Base-by-base conservation (phyloP, 2,797 vertebrate genomes). In the Silurus lanzhouensis region DNA sequence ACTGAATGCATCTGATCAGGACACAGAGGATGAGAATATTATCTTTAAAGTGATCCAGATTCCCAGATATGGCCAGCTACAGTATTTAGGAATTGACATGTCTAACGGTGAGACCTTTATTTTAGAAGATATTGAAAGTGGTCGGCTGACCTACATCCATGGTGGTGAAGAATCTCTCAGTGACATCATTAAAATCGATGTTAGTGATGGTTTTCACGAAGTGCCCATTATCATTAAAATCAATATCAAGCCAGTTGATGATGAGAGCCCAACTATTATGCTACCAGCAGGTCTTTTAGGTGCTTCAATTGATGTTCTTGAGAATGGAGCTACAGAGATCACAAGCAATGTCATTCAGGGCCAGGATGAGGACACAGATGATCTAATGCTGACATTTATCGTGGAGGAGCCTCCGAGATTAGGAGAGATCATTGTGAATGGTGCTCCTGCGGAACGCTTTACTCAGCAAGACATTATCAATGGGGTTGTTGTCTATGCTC, bases 391-490 rank as follows among this genome's bases (percentile, higher is more conserved):
- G 31, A 97, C 94, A 80, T 97, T 97, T 84, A 94, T 95, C 90
- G 94, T 97, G n/a, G 95, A 96, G 77, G 95, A 97, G 46, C 92
- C 93, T 60, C 97, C 96, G 0, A 95, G 86, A 79, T 77, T 96
- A 52, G 96, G 96, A 52, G 94, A 95, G 81, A 95, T 97, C 83
- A 91, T 97, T 6, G 93, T 97, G 25, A 94, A 94, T 38, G 95
- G 95, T 52, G 90, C 93, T 55, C 90, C 88, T 0, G 87, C 94
- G 82, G 95, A 97, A 90, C 93, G 91, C 81, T 97, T 98, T 90
- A 97, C 96, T 67, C 96, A 96, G 87, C 93, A 94, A 85, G 96
- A 97, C 83, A 95, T 99, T 79, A 95, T 96, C 79, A 96, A 93
- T 4, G 95, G 96, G 6, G 90, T 88, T 19, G 96, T 97, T 25